Evolutionary conservation across 2,113 vertebrate species (phyloP).

Genomic region (Petrocephalus zakoni): DNA sequence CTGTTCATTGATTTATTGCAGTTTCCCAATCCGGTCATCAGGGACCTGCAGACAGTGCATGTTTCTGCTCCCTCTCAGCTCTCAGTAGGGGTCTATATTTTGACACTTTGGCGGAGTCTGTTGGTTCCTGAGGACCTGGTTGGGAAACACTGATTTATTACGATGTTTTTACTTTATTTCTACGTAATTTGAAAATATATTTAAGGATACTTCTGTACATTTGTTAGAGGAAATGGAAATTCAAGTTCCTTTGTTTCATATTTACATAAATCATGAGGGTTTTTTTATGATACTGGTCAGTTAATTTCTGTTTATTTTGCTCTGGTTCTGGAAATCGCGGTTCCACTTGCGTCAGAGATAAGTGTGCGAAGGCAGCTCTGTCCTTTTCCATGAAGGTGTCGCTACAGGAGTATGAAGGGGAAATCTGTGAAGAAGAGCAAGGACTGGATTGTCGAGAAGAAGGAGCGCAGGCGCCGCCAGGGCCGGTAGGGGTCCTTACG

Average conservation of each 20-base stretch:
- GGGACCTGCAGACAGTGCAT: too few relatives aligned
- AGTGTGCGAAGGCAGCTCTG: not conserved
- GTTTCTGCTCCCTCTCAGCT: too few relatives aligned
- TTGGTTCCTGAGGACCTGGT: not conserved
- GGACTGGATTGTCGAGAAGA: slow-evolving; percentile 78
- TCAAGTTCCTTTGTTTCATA: not conserved
- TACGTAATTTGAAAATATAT: not conserved
- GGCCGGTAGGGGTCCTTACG: slow-evolving; percentile 68
- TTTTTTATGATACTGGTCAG: not conserved
- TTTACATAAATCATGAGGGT: not conserved
- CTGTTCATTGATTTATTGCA: too few relatives aligned
- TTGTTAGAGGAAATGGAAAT: not conserved
- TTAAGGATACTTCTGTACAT: not conserved
- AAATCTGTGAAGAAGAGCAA: slow-evolving; percentile 76
- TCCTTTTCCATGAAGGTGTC: slow-evolving; percentile 52
- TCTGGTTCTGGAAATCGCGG: not conserved
- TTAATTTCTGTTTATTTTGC: not conserved
- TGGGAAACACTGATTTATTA: not conserved
- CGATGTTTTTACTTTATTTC: not conserved
- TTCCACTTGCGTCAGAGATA: not conserved
- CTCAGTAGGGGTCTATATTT: too few relatives aligned
- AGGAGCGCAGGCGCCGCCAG: slow-evolving; percentile 81
- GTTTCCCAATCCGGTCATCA: too few relatives aligned
- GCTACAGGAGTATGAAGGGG: slow-evolving; percentile 64
- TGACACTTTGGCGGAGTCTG: not conserved